phyloP scores from a whole-genome alignment of 2,888 invertebrate species.

The Dysmachus trigonus region DNA sequence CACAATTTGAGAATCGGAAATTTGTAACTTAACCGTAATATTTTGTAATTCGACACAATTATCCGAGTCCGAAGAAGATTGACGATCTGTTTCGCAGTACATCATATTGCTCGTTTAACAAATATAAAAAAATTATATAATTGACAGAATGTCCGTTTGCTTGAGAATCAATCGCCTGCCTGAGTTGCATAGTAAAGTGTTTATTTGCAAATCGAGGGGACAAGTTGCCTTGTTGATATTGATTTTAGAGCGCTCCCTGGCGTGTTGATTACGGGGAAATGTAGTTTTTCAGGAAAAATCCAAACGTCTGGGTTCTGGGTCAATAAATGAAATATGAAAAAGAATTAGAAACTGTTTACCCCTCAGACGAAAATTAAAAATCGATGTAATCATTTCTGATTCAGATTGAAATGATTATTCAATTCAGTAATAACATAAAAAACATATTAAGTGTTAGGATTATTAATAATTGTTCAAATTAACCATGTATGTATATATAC shows the following conservation, averaged over 20 bases:
- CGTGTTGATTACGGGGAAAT: neutral
- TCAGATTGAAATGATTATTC: too few relatives aligned
- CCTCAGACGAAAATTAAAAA: too few relatives aligned
- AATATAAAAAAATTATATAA: neutral
- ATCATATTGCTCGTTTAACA: neutral
- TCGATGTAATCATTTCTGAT: too few relatives aligned
- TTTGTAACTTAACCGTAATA: slow-evolving; percentile 62
- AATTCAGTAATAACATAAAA: too few relatives aligned
- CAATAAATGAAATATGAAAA: too few relatives aligned
- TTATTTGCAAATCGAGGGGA: neutral
- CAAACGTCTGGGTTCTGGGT: too few relatives aligned
- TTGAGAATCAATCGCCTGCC: neutral
- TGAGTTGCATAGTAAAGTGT: neutral
- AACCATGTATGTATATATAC: too few relatives aligned
- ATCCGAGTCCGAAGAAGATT: neutral
- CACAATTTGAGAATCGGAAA: slow-evolving; percentile 58
- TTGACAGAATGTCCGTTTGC: neutral
- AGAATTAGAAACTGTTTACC: too few relatives aligned
- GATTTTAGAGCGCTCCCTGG: slow-evolving; percentile 6
- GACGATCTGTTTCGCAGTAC: neutral
- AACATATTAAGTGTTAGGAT: too few relatives aligned
- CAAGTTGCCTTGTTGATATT: slow-evolving; percentile 33
- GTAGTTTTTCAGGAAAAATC: too few relatives aligned
- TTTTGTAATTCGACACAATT: slow-evolving; percentile 54
- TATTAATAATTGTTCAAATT: too few relatives aligned